Conservation (phyloP, 2,888 invertebrate species). For the Tuta absoluta region DNA sequence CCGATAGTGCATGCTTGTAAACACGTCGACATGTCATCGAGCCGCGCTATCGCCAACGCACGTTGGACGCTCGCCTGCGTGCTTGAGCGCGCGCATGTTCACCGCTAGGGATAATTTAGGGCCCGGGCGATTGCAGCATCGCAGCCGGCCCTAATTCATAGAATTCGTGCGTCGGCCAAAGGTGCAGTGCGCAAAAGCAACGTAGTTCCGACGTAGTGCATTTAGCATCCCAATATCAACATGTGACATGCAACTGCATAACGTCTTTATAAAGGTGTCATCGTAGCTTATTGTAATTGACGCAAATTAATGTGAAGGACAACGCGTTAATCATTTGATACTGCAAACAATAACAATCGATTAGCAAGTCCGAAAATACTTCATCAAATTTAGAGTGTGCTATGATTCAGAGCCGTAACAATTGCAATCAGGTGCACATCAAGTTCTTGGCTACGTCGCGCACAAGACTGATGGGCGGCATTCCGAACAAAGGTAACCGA, state of each 20-base stretch:
- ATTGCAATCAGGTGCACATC: constrained; percentile 27
- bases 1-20: constrained; percentile 5
- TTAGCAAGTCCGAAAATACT: constrained; percentile 17
- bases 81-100: constrained; percentile 36
- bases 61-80: constrained; percentile 16
- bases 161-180: constrained; percentile 52
- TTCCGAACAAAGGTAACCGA: constrained; percentile 10
- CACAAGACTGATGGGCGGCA: constrained; percentile 24
- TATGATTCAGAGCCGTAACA: constrained; percentile 24
- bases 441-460: constrained; percentile 30
- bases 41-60: background rate
- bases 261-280: constrained; percentile 8
- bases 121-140: constrained; percentile 57
- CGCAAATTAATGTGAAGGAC: constrained; percentile 23
- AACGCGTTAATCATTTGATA: constrained; percentile 21
- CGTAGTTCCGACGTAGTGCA: constrained; percentile 55
- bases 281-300: constrained; percentile 22
- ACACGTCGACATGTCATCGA: background rate
- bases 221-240: constrained; percentile 48
- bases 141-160: constrained; percentile 55
- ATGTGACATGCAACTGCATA: constrained; percentile 50
- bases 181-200: constrained; percentile 70
- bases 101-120: constrained; percentile 51
- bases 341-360: constrained; percentile 16
- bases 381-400: constrained; percentile 19